These are phyloP conservation scores for Dryobota labecula DNA, from an alignment of 2,888 invertebrate genomes.

Conservation along the genomic window DNA sequence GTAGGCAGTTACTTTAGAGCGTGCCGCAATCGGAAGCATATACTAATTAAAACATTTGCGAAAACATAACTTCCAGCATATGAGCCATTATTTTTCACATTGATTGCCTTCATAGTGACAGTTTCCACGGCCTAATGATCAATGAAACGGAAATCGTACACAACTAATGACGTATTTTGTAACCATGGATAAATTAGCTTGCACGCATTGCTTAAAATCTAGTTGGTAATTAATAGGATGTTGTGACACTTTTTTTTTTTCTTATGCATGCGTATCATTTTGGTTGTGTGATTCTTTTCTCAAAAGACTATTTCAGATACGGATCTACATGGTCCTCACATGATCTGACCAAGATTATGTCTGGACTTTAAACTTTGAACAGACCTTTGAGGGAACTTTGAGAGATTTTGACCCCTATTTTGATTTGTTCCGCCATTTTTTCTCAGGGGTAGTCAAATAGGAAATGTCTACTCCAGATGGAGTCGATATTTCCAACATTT, in stretches of 20 bases:
- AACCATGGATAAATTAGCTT: conserved; percentile 19
- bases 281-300: too few relatives aligned
- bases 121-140: conserved; percentile 49
- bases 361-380: too few relatives aligned
- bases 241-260: background rate
- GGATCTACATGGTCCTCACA: too few relatives aligned
- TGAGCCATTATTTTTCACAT: conserved; percentile 30
- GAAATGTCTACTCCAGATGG: too few relatives aligned
- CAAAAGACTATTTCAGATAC: too few relatives aligned
- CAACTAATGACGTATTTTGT: conserved; percentile 50
- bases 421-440: too few relatives aligned
- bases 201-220: conserved; percentile 30
- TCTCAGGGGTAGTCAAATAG: too few relatives aligned
- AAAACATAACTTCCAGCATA: conserved; percentile 21
- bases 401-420: too few relatives aligned
- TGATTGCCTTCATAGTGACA: conserved; percentile 39
- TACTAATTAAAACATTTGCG: conserved; percentile 38
- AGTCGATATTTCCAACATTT: too few relatives aligned
- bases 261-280: background rate
- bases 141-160: conserved; percentile 50
- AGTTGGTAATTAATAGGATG: background rate
- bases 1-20: background rate
- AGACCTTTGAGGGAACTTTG: too few relatives aligned
- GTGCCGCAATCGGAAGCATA: conserved; percentile 34
- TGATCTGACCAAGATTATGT: too few relatives aligned